A percentile compares a stretch with the other conserved stretches of the same genome.
These are phyloP conservation scores for Cistogaster globosa DNA, from an alignment of 2,888 invertebrate species.

Conservation along the genomic window DNA sequence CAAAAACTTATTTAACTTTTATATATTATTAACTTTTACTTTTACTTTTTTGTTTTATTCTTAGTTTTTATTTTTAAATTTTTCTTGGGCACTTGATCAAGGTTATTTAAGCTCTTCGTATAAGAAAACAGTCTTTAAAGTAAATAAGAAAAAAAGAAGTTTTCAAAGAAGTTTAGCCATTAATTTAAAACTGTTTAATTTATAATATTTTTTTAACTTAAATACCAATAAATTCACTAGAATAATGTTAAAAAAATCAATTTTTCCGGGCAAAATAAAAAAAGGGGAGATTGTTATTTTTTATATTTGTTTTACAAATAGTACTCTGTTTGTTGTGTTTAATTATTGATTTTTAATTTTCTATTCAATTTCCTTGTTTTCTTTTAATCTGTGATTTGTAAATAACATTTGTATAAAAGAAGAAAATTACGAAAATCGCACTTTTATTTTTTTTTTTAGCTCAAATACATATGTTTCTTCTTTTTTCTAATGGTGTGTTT, in stretches of 20 bases:
- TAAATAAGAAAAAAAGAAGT: background rate
- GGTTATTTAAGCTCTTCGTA: conserved; percentile 10
- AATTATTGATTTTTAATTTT: conserved; percentile 57
- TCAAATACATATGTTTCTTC: conserved; percentile 4
- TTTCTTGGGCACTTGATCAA: conserved; percentile 7
- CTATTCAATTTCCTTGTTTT: conserved; percentile 13
- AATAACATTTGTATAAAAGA: conserved; percentile 12
- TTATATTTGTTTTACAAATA: conserved; percentile 9
- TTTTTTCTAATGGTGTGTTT: conserved; percentile 3
- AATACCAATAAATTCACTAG: conserved; percentile 3
- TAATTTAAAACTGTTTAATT: background rate
- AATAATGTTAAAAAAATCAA: conserved; percentile 9
- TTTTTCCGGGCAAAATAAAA: conserved; percentile 37
- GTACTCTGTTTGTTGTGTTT: conserved; percentile 11
- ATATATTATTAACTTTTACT: background rate
- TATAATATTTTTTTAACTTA: background rate
- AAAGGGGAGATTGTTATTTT: conserved; percentile 12
- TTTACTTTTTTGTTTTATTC: conserved; percentile 1
- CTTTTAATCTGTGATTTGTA: background rate
- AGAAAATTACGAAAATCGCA: conserved; percentile 3
- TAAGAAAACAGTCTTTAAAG: background rate
- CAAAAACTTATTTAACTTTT: conserved; percentile 16
- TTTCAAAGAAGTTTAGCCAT: background rate
- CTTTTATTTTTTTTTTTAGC: conserved; percentile 16
- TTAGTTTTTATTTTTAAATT: background rate